Base-by-base conservation (phyloP, 2,113 vertebrate genomes). In the Hippocampus abdominalis region DNA sequence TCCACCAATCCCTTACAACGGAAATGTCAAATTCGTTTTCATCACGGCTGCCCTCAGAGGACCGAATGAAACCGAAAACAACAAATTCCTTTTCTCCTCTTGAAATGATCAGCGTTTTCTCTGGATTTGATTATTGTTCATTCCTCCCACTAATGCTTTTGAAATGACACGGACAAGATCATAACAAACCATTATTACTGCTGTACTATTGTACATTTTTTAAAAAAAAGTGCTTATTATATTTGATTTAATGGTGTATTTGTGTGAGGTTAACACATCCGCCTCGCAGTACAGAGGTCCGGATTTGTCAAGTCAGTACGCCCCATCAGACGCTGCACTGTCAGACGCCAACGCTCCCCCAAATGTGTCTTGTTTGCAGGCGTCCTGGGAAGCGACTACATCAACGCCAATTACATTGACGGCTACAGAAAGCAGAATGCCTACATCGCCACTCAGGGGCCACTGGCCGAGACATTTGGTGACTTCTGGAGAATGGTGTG, bases 401-500 rank as follows among this genome's bases (percentile, higher is more conserved):
- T 99, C 87, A 99, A 99, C 0, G 95, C 97, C 86, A 99, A 99
- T 92, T 98, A 97, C 83, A 95, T 98, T 0, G 97, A 99, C 0
- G 97, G 97, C 72, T 99, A 98, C 85, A 91, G 97, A 79, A 95
- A 97, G 92, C 97, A 99, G 89, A 99, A 98, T 0, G 97, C 97
- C 0, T 99, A 99, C 91, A 99, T 99, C 0, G 96, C 97, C 81
- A 99, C 96, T 0, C 97, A 99, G 87, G 97, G 97, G 0, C 94
- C 97, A 0, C 91, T 99, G 88, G 94, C 95, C 0, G 97, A 98
- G 91, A 98, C 95, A 5, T 98, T 99, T 0, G 95, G 96, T 0
- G 97, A 99, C 86, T 98, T 99, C 76, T 99, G 97, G 97, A 92
- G 96, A 69, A 99, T 97, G 97, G 96, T 98, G 79, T 99, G 97